Percentiles rank a stretch among this genome's conserved stretches.
Evolutionary conservation across 2,888 invertebrate genomes (phyloP).

Genomic region (Rhyacophila evoluta): DNA sequence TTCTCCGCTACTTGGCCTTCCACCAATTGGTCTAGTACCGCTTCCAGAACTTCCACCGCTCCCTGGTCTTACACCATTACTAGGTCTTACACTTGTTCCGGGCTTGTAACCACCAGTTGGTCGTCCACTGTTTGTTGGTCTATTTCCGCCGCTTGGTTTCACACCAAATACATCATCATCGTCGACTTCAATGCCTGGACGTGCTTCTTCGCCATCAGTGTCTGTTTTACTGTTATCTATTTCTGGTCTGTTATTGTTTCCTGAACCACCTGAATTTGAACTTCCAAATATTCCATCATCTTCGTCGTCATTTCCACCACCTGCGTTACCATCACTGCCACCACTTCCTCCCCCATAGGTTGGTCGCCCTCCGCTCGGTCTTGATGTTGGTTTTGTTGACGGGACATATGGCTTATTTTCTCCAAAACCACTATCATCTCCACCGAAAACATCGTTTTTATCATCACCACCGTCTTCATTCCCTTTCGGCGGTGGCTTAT

Average conservation of each 20-base stretch:
- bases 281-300: constrained; percentile 51
- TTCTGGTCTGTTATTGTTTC: constrained; percentile 33
- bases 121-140: constrained; percentile 19
- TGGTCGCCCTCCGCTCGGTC: constrained; percentile 38
- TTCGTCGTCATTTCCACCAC: constrained; percentile 39
- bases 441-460: constrained; percentile 56
- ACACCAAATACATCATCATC: constrained; percentile 53
- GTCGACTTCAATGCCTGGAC: constrained; percentile 35
- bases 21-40: constrained; percentile 55
- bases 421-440: constrained; percentile 52
- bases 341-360: constrained; percentile 38
- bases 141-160: constrained; percentile 46
- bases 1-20: constrained; percentile 57
- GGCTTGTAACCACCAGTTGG: constrained; percentile 33
- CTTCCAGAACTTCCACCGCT: constrained; percentile 50
- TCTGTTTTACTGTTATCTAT: constrained; percentile 33
- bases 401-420: constrained; percentile 50
- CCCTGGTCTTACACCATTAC: constrained; percentile 27
- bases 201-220: constrained; percentile 38
- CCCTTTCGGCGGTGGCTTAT: constrained; percentile 34
- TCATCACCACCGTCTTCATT: constrained; percentile 49
- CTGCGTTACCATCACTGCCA: constrained; percentile 49
- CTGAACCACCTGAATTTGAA: constrained; percentile 47
- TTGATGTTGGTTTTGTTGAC: background rate
- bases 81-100: constrained; percentile 35